Percentiles rank a stretch among this genome's conserved stretches.
phyloP scores from a whole-genome alignment of 53 echinoderm and acorn worm genomes.

The Henricia sp. region DNA sequence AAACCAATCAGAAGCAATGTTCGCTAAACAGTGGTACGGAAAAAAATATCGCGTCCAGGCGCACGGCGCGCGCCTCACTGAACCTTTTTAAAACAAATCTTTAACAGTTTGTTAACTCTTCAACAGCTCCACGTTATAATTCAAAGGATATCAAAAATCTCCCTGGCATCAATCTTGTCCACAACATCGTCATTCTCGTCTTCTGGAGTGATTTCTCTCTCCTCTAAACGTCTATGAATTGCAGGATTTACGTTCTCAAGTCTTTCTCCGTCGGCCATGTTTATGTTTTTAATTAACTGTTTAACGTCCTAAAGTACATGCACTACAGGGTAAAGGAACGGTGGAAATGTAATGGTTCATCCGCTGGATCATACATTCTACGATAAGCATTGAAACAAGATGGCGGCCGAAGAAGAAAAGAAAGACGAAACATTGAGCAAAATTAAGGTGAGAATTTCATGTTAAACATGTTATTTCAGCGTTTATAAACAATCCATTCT shows the following conservation, averaged over 20 bases:
- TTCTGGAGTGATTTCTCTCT: conserved; percentile 63
- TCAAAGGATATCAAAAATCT: conserved; percentile 96
- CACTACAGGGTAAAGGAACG: not conserved
- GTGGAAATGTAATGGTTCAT: not conserved
- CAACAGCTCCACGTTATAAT: too few relatives aligned
- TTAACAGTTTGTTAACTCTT: too few relatives aligned
- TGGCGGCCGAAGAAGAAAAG: conserved; percentile 43
- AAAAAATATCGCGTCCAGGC: too few relatives aligned
- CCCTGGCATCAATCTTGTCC: conserved; percentile 87
- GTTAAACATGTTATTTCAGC: too few relatives aligned
- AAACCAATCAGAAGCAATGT: too few relatives aligned
- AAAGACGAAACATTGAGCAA: conserved; percentile 25
- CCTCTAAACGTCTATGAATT: conserved; percentile 74
- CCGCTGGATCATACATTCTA: conserved; percentile 21
- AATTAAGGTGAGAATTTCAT: conserved; percentile 17
- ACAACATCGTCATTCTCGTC: conserved; percentile 81
- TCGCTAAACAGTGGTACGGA: too few relatives aligned
- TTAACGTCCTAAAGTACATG: not conserved
- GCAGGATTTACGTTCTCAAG: conserved; percentile 94
- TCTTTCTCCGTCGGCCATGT: conserved; percentile 60
- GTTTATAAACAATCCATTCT: too few relatives aligned
- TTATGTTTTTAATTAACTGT: not conserved
- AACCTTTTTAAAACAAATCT: not conserved
- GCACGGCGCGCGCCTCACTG: not conserved
- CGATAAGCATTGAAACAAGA: not conserved